Base-by-base conservation (phyloP, 1,140 invertebrate genomes). In the Steinernema khuongi region DNA sequence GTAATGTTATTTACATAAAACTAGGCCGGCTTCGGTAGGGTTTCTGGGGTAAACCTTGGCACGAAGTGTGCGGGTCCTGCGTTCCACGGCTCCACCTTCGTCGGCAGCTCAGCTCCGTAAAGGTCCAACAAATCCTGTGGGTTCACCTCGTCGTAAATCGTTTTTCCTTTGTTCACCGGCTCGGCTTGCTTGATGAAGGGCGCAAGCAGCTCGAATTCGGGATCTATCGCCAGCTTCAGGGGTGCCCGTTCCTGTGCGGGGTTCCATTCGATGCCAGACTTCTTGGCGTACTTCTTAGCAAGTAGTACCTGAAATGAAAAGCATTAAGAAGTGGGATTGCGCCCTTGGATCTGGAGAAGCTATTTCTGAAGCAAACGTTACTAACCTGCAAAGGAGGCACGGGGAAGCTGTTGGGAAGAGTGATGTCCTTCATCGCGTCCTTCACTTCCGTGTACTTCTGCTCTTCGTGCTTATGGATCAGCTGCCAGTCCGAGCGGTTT, bases 381-480 rank as follows among this genome's bases (percentile, higher is more conserved):
- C 74, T 26, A 31, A 85, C 82, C 70, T 84, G 81, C 30, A 84
- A 74, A 4, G 83, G 83, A 14, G 83, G 83, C 7, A 84, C 18
- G 2, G 83, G 83, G 43, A 85, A 82, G 2, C 74, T 73, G 43
- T 78, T 69, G 18, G 84, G 82, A 32, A 84, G 30, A 18, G 69
- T 67, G 18, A 82, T 36, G 18, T 66, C 17, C 22, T 77, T 1
- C 76, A 85, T 80, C n/a, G 50, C 67, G 14, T 72, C 71, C 22
- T 71, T 67, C 18, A 70, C 69, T 67, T 79, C 31, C 31, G 75
- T 68, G 22, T 79, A 82, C 29, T 74, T 69, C 32, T 67, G 70
- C 70, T 84, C 83, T 70, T 84, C 84, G 44, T 84, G 80, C 72
- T 81, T 85, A 66, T 85, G 82, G 29, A 84, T 70, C 1, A 84